Evolutionary conservation across 2,797 vertebrate species (phyloP), one percentile per base, ranked within the genome.

Genomic region (Aselliscus stoliczkanus): DNA sequence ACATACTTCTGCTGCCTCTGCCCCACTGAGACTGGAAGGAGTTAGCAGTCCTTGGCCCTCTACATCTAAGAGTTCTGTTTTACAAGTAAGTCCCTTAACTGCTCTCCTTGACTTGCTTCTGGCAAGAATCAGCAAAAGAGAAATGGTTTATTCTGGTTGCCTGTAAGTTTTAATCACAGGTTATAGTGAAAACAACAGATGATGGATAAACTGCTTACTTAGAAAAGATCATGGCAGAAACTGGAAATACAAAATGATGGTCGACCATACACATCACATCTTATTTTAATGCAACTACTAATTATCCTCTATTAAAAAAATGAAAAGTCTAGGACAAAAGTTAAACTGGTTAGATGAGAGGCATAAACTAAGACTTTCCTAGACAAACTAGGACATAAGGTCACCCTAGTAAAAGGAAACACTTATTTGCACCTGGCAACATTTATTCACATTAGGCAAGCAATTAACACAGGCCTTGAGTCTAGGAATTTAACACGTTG

Each of bases 271-370:
- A 42, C 12, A 89, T 84, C 64, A 92, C 15, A 86, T 65, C 14
- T 94, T 87, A 86, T 94, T 76, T 95, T 85, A 96, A 69, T 37
- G 14, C 37, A 96, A 93, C 34, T 85, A 86, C 31, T 77, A 92
- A 69, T 70, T 91, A 47, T 70, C 86, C 14, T 93, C n/a, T 84
- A 25, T 79, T 93, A 79, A 90, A 94, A 44, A 92, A 91, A 89
- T 31, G 39, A 42, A 69, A 88, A 91, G 50, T 86, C 37, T 80
- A 42, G 83, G 50, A 93, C 80, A 96, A 93, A 95, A 60, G 64
- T 70, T 94, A 95, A 86, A 77, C 15, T 27, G 54, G 31, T 64
- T 76, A 93, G 47, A 88, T 70, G 6, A 81, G 39, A 88, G 50
- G 31, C 25, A 95, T 94, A 93, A 96, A 91, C 23, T 44, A 80